Base-by-base conservation (phyloP, 2,888 invertebrate species). In the Germaria angustata region DNA sequence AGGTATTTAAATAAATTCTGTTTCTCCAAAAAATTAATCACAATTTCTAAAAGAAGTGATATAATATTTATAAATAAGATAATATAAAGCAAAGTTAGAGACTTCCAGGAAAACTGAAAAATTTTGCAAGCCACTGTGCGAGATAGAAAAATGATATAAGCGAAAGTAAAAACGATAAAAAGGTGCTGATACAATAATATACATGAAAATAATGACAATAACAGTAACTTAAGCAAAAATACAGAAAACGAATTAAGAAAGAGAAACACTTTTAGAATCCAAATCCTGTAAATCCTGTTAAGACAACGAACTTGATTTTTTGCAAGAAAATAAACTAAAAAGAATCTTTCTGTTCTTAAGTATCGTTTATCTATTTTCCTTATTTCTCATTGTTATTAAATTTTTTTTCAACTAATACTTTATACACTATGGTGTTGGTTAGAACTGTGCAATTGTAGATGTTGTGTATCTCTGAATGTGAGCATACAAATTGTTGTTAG, bases 261-360 rank as follows among this genome's bases (percentile, higher is more conserved):
- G 80, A 78, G 22, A 84, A 82, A 86, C 85, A 85, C 63, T 82
- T 71, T 76, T 44, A 71, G 79, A 79, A 79, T 66, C 71, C 59
- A 82, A 79, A 75, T 82, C 82, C 75, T 82, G 75, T 75, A 82
- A 82, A 66, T 82, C 79, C 82, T 76, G 82, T 79, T 82, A 82
- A 82, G 79, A 61, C 82, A 79, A 76, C 66, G 75, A 79, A 63
- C 59, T 69, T 71, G 36, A 34, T 63, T 69, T 55, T 63, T 68
- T 51, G 28, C 41, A 24, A 73, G 61, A 11, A 71, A 79, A 75
- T 24, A 76, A 84, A 72, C 80, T 66, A 36, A 75, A 17, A 69
- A 59, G 20, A 32, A 32, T 72, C 44, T 65, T 68, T 24, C 24
- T 68, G 11, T 55, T 68, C 46, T 77, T 46, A 44, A 39, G 55